Evolutionary conservation across 2,888 invertebrate genomes (phyloP), one percentile per base, ranked within the genome.

Genomic region (Xanthostigma xanthostigma): DNA sequence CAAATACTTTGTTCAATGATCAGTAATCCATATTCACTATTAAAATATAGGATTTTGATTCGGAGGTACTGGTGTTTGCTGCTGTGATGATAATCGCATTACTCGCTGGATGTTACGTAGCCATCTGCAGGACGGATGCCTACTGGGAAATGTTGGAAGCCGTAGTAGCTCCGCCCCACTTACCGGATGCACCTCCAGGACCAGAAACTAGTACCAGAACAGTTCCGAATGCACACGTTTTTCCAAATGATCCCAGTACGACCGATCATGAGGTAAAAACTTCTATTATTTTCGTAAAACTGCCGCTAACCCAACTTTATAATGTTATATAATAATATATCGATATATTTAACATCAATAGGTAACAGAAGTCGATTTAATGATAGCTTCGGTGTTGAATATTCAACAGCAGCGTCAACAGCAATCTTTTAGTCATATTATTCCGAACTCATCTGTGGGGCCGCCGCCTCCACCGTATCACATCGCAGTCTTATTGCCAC

Each of bases 401-500:
- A 27, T 27, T 27, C 27, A 27, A 27, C 27, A 27, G 27, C 27
- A 27, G 27, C 27, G 27, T 27, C 27, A 27, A 27, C 27, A 27
- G 27, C 27, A 27, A 27, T 27, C 27, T 27, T 6, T 27, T 6
- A 27, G 27, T 6, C 27, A 27, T 27, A 27, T 27, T 27, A 27
- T 27, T 27, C 27, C 27, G 6, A 27, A 27, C 27, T 27, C 27
- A 6, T 27, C 27, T 3, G 27, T 27, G 6, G 27, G 62, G 57
- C 73, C 78, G 42, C 78, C 75, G 8, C 81, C 86, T 14, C 87
- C 87, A n/a, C 86, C 87, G 9, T 87, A 87, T 71, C 85, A 86
- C 69, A 83, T 86, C 68, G 86, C 87, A 39, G 82, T 87, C 59
- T 69, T 85, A 56, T 75, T 85, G 60, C 83, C 84, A 48, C 75